These are phyloP conservation scores for Altica lythri DNA, from an alignment of 2,888 invertebrate species.

Conservation along the genomic window DNA sequence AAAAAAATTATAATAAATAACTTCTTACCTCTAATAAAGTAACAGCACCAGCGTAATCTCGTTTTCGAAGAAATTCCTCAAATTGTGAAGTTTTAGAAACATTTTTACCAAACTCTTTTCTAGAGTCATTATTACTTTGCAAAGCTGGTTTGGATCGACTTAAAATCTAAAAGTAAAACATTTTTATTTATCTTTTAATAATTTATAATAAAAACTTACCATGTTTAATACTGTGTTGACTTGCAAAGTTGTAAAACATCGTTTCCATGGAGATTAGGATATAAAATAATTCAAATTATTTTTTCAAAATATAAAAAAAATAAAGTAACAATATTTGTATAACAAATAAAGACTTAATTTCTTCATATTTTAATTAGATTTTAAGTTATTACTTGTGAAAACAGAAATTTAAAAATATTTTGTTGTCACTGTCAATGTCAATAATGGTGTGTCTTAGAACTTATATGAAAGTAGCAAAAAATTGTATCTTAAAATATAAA, in stretches of 20 bases:
- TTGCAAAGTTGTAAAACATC: constrained; percentile 4
- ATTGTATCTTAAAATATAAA: too few relatives aligned
- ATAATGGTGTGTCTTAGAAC: too few relatives aligned
- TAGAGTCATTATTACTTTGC: constrained; percentile 56
- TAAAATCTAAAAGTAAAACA: constrained; percentile 66
- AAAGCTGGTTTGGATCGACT: constrained; percentile 82
- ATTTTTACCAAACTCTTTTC: constrained; percentile 39
- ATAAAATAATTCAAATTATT: too few relatives aligned
- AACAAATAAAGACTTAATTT: too few relatives aligned
- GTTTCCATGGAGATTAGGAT: constrained; percentile 22
- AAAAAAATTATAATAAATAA: constrained; percentile 41
- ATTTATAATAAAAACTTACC: constrained; percentile 9
- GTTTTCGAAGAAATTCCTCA: constrained; percentile 84
- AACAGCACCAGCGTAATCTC: constrained; percentile 94
- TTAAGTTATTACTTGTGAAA: too few relatives aligned
- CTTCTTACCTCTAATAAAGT: constrained; percentile 83
- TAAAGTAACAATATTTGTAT: too few relatives aligned
- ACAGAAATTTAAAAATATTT: too few relatives aligned
- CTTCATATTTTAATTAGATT: too few relatives aligned
- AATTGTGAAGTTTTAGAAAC: constrained; percentile 69
- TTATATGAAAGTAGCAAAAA: too few relatives aligned
- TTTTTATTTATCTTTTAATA: background rate
- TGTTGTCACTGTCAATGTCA: too few relatives aligned
- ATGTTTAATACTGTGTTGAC: background rate
- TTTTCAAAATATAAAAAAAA: background rate